Evolutionary conservation across 2,888 invertebrate species (phyloP).

Genomic region (Xestia sexstrigata): DNA sequence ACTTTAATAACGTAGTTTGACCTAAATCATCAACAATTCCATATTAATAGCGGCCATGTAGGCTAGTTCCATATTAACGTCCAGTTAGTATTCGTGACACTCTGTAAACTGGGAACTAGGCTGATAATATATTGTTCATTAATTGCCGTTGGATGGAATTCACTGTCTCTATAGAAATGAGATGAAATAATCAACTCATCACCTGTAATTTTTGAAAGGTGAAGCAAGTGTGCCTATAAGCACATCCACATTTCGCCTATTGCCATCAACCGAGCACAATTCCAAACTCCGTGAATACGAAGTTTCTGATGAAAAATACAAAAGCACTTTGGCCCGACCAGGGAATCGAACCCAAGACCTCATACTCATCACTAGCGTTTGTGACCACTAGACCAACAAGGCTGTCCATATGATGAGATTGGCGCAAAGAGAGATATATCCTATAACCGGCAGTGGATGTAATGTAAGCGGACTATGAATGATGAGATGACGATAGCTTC

Average conservation of each 20-base stretch:
- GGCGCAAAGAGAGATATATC: background rate
- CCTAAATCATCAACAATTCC: conserved; percentile 51
- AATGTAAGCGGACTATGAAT: background rate
- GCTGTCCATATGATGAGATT: background rate
- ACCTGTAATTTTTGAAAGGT: background rate
- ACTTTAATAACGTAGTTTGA: conserved; percentile 53
- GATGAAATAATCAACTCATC: background rate
- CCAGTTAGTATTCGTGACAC: conserved; percentile 54
- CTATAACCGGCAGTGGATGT: background rate
- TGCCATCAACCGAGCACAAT: background rate
- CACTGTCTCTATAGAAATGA: background rate
- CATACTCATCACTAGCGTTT: background rate
- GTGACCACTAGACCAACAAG: background rate
- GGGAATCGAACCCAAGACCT: background rate
- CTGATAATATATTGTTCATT: background rate
- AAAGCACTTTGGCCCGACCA: background rate
- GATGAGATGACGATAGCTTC: background rate
- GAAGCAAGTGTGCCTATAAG: background rate
- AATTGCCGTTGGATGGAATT: background rate
- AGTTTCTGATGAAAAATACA: background rate
- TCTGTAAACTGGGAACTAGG: background rate
- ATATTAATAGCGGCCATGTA: conserved; percentile 44
- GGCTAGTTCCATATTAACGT: conserved; percentile 53
- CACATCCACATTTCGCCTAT: background rate
- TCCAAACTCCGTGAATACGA: background rate